Evolutionary conservation across 2,888 invertebrate genomes (phyloP).

Genomic region (Caradrina clavipalpis): DNA sequence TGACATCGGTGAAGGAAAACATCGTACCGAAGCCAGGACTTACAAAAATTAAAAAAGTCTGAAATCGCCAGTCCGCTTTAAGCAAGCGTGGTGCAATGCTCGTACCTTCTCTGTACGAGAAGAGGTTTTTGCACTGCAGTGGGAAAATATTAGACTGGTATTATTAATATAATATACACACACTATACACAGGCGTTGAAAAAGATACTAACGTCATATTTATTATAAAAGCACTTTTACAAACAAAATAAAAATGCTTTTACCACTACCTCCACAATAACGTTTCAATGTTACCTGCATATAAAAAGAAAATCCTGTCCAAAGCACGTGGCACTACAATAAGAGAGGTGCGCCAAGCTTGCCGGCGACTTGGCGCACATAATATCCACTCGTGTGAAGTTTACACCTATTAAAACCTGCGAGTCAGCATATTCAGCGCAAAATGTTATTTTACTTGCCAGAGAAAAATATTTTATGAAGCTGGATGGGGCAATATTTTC

Average conservation of each 20-base stretch:
- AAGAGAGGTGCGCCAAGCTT: slow-evolving; percentile 37
- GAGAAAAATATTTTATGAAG: slow-evolving; percentile 48
- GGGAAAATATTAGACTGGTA: too few relatives aligned
- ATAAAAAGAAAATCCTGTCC: slow-evolving; percentile 31
- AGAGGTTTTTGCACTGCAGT: too few relatives aligned
- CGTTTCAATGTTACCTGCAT: slow-evolving; percentile 20
- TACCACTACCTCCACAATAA: slow-evolving; percentile 2
- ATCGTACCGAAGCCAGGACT: too few relatives aligned
- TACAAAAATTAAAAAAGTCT: too few relatives aligned
- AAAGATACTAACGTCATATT: background rate
- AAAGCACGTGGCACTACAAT: slow-evolving; percentile 38
- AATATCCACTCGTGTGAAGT: slow-evolving; percentile 58
- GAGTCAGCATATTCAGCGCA: slow-evolving; percentile 47
- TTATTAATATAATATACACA: background rate
- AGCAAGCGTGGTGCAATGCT: too few relatives aligned
- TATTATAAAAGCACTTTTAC: background rate
- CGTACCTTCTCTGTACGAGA: too few relatives aligned
- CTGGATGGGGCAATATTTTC: slow-evolving; percentile 23
- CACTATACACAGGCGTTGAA: background rate
- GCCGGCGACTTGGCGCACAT: slow-evolving; percentile 37
- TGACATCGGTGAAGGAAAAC: too few relatives aligned
- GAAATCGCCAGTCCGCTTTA: too few relatives aligned
- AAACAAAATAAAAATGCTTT: slow-evolving; percentile 13
- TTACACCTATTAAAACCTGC: slow-evolving; percentile 56
- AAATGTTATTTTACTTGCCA: slow-evolving; percentile 45